Evolutionary conservation across 2,797 vertebrate genomes (phyloP).

Genomic region (Sorex maritimensis): DNA sequence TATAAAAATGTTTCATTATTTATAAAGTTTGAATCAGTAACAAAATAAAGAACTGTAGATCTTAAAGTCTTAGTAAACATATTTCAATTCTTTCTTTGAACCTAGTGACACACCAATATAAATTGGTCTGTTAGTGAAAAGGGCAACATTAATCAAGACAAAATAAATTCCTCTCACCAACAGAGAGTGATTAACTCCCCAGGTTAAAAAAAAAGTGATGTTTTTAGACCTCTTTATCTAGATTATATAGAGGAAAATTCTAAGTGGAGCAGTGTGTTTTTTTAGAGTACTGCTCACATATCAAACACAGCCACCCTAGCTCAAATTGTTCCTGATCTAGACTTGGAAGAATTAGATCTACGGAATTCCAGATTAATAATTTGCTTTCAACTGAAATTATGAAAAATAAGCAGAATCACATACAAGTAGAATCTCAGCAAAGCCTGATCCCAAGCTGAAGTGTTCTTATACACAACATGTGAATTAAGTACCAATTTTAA

Average conservation of each 20-base stretch:
- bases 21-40: not conserved
- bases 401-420: not conserved
- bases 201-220: not conserved
- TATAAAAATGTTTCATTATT: not conserved
- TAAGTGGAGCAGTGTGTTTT: fast-evolving
- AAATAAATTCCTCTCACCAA: not conserved
- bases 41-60: not conserved
- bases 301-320: no score
- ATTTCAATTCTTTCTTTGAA: slow-evolving; percentile 21
- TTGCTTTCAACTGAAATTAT: not conserved
- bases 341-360: not conserved
- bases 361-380: not conserved
- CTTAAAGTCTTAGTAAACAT: not conserved
- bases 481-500: not conserved
- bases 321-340: not conserved
- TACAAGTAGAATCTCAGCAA: not conserved
- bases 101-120: not conserved
- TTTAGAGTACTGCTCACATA: not conserved
- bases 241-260: not conserved
- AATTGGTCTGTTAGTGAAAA: not conserved
- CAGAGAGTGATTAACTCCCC: not conserved
- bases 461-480: not conserved
- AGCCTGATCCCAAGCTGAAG: not conserved
- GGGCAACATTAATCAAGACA: not conserved
- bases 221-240: not conserved